phyloP scores from a whole-genome alignment of 2,888 invertebrate species.

The Drosophila mimetica region DNA sequence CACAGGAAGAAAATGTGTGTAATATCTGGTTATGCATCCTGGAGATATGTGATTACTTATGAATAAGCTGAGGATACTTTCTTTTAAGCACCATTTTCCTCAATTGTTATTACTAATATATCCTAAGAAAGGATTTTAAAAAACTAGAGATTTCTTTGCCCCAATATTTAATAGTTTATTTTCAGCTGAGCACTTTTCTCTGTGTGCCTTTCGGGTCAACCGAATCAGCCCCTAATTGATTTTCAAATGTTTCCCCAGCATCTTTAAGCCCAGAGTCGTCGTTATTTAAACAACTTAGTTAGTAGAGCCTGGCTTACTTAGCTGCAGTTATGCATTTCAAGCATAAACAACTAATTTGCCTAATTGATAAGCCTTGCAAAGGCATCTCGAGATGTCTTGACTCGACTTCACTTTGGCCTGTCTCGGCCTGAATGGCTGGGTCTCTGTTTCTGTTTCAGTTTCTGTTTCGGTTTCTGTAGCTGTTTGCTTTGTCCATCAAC shows the following conservation, averaged over 20 bases:
- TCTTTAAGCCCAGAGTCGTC: conserved; percentile 55
- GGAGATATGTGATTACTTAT: too few relatives aligned
- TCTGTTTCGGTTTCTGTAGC: conserved; percentile 18
- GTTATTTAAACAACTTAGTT: conserved; percentile 44
- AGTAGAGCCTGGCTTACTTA: conserved; percentile 40
- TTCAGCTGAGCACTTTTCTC: not conserved
- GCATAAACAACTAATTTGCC: conserved; percentile 69
- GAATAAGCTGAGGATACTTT: too few relatives aligned
- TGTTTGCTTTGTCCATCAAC: conserved; percentile 62
- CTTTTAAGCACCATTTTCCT: too few relatives aligned
- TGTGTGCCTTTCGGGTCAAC: not conserved
- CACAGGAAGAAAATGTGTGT: conserved; percentile 16
- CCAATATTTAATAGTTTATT: too few relatives aligned
- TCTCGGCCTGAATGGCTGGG: conserved; percentile 16
- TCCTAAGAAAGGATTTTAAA: too few relatives aligned
- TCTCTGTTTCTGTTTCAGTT: conserved; percentile 20
- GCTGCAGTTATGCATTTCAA: conserved; percentile 32
- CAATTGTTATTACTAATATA: too few relatives aligned
- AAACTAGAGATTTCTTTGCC: too few relatives aligned
- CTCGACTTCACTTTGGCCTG: conserved; percentile 16
- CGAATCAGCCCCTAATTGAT: conserved; percentile 60
- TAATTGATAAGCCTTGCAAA: conserved; percentile 72
- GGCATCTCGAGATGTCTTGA: conserved; percentile 51
- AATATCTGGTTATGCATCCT: too few relatives aligned
- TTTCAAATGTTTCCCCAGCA: conserved; percentile 43